Evolutionary conservation across 2,797 vertebrate species (phyloP).

Genomic region (Eulemur mongoz): DNA sequence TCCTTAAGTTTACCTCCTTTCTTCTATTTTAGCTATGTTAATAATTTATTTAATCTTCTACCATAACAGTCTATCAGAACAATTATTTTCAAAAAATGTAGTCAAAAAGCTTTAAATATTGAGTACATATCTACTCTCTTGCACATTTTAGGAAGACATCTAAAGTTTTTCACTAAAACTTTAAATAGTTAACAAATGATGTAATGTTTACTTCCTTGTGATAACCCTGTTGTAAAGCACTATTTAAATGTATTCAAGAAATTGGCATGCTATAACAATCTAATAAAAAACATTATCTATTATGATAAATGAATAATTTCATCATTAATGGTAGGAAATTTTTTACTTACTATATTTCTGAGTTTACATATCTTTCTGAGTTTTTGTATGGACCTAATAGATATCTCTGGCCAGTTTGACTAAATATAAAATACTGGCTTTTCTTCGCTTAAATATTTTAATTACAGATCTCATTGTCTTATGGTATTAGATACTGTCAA

Average conservation of each 20-base stretch:
- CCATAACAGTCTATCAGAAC: not conserved
- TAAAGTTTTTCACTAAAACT: conserved; percentile 13
- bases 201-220: not conserved
- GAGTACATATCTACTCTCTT: not conserved
- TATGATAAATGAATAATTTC: not conserved
- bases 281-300: not conserved
- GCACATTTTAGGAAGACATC: not conserved
- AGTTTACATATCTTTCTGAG: not conserved
- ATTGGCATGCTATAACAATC: not conserved
- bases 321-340: not conserved
- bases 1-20: not conserved
- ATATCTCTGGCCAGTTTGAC: not conserved
- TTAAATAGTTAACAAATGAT: not conserved
- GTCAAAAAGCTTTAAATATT: not conserved
- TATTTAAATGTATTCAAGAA: not conserved
- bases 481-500: not conserved
- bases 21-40: not conserved
- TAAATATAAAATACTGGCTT: not conserved
- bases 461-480: not conserved
- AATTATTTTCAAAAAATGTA: not conserved
- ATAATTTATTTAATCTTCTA: not conserved
- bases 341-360: not conserved
- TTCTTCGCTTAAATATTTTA: not conserved
- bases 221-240: not conserved
- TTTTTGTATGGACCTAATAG: not conserved